Evolutionary conservation across 2,113 vertebrate species (phyloP).

Genomic region (Carassius gibelio): DNA sequence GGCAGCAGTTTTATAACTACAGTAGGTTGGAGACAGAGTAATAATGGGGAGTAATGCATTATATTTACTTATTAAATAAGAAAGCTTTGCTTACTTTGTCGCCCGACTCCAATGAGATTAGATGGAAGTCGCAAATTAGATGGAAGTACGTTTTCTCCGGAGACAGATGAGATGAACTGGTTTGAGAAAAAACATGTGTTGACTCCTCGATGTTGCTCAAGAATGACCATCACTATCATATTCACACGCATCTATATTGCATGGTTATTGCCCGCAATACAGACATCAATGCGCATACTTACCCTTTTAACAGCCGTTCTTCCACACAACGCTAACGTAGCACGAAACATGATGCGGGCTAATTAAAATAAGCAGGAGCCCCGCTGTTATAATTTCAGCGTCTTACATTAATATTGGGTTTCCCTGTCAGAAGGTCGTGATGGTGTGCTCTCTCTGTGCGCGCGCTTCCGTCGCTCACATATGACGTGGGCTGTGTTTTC

Average conservation of each 20-base stretch:
- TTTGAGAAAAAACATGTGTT: not conserved
- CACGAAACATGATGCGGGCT: slow-evolving; percentile 64
- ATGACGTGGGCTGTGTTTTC: slow-evolving; percentile 25
- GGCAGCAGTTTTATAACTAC: not conserved
- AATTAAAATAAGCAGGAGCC: not conserved
- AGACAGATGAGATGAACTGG: slow-evolving; percentile 71
- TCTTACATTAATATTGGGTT: not conserved
- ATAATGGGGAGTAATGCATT: not conserved
- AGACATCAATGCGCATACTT: slow-evolving; percentile 42
- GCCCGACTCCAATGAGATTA: slow-evolving; percentile 72
- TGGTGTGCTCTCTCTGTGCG: not conserved
- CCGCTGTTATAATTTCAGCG: not conserved
- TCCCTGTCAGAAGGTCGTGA: slow-evolving; percentile 45
- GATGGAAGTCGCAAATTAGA: slow-evolving; percentile 73
- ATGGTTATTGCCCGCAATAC: not conserved
- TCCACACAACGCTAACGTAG: slow-evolving; percentile 53
- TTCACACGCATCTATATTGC: not conserved
- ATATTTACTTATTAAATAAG: not conserved
- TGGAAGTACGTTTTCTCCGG: slow-evolving; percentile 65
- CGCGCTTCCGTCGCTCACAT: not conserved
- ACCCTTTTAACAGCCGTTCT: slow-evolving; percentile 64
- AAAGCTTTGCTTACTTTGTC: slow-evolving; percentile 63
- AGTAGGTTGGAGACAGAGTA: not conserved
- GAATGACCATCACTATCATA: not conserved
- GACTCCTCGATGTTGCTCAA: not conserved